Conservation (phyloP, 2,113 vertebrate species). For the Dunckerocampus dactyliophorus region DNA sequence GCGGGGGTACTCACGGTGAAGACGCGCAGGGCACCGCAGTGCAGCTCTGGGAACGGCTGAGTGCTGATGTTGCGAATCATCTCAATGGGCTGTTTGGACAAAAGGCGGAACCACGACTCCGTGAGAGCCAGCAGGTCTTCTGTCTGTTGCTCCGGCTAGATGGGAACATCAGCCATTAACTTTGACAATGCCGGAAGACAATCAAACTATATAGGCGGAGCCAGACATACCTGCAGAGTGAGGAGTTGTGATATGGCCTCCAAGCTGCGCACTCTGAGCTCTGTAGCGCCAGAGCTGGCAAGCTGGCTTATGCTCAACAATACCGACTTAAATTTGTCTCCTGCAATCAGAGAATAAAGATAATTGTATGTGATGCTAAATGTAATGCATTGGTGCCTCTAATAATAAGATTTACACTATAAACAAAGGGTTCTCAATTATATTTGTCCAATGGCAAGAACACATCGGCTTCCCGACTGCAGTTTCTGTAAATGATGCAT, state of each 20-base stretch:
- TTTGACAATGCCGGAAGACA: no score
- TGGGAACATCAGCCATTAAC: neutral
- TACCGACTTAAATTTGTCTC: constrained; percentile 77
- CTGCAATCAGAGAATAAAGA: constrained; percentile 35
- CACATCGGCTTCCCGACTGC: no score
- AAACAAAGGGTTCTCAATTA: no score
- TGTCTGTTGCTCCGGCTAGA: constrained; percentile 86
- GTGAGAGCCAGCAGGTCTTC: constrained; percentile 89
- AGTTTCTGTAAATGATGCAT: no score
- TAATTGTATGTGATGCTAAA: neutral
- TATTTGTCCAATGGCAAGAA: no score
- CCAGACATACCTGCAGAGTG: constrained; percentile 77
- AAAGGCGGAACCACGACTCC: constrained; percentile 84
- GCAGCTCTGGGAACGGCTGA: constrained; percentile 92
- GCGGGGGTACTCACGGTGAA: constrained; percentile 77
- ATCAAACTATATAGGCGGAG: neutral
- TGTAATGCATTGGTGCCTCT: neutral
- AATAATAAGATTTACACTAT: no score
- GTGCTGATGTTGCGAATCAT: constrained; percentile 86
- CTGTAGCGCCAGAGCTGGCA: constrained; percentile 77
- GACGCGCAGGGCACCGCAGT: constrained; percentile 82
- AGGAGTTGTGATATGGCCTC: constrained; percentile 86
- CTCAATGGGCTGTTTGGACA: constrained; percentile 83
- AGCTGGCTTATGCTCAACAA: constrained; percentile 79
- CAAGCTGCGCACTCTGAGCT: constrained; percentile 84